Evolutionary conservation across 2,797 vertebrate species (phyloP).

Genomic region (Falco naumanni): DNA sequence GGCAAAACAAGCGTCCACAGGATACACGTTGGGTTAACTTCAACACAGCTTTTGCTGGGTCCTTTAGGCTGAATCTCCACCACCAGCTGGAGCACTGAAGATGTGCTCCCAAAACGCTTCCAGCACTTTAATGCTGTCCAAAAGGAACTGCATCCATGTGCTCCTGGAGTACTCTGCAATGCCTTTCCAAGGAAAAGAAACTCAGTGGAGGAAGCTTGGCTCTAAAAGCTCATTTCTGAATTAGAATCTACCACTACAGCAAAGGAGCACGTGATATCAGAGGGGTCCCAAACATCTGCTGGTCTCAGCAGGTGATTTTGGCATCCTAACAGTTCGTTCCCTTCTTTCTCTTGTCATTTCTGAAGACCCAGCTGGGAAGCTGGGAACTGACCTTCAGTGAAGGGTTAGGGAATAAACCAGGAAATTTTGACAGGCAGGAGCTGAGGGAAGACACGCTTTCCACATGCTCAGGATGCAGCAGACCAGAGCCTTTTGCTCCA

Average conservation of each 20-base stretch:
- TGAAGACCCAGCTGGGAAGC: background rate
- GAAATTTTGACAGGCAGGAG: slow-evolving; percentile 4
- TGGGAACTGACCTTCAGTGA: background rate
- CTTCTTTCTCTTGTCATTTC: background rate
- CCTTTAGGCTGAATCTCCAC: background rate
- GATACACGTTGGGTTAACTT: accelerated
- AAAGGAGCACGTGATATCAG: background rate
- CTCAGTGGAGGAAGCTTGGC: background rate
- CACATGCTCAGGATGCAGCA: background rate
- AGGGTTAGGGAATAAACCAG: background rate
- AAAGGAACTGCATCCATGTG: background rate
- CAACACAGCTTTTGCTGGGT: background rate
- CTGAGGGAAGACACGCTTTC: background rate
- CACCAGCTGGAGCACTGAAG: background rate
- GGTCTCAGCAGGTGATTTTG: background rate
- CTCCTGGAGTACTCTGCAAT: background rate
- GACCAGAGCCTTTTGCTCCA: background rate
- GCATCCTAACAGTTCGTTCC: background rate
- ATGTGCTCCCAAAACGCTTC: background rate
- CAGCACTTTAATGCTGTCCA: background rate
- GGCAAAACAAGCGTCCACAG: too few relatives aligned
- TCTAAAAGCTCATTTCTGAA: background rate
- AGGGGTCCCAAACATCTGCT: accelerated
- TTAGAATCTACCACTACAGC: too few relatives aligned
- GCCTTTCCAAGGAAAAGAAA: background rate